Evolutionary conservation across 2,888 invertebrate species (phyloP).

Genomic region (Pecten maximus): DNA sequence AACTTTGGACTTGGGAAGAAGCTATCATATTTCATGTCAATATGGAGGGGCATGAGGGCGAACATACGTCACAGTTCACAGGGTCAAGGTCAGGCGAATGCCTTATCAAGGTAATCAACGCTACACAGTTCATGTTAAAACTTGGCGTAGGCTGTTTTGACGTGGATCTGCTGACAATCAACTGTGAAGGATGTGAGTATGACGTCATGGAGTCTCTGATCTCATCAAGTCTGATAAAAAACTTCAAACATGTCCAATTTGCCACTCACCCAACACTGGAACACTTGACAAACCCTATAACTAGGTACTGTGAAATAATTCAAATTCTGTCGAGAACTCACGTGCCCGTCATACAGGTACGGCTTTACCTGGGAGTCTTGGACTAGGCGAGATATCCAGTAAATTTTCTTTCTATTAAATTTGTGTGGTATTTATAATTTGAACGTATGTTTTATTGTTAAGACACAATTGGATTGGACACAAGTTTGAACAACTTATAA

Average conservation of each 20-base stretch:
- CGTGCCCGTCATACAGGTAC: constrained; percentile 60
- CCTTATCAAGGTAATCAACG: constrained; percentile 56
- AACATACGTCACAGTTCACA: constrained; percentile 57
- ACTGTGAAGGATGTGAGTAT: constrained; percentile 67
- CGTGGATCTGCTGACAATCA: constrained; percentile 61
- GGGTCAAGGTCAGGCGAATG: constrained; percentile 51
- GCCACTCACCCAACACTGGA: constrained; percentile 57
- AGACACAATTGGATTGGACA: no score
- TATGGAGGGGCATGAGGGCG: constrained; percentile 57
- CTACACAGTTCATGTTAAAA: constrained; percentile 58
- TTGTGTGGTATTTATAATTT: no score
- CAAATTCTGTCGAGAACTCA: constrained; percentile 60
- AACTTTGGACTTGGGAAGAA: constrained; percentile 61
- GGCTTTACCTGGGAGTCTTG: constrained; percentile 63
- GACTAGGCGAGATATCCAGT: constrained; percentile 53
- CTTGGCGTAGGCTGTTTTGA: constrained; percentile 60
- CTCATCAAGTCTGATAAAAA: constrained; percentile 54
- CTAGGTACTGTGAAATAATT: constrained; percentile 60
- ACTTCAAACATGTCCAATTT: constrained; percentile 63
- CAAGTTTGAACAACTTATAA: no score
- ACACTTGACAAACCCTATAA: constrained; percentile 49
- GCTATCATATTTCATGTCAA: constrained; percentile 58
- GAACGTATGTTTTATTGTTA: no score
- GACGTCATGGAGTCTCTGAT: constrained; percentile 59
- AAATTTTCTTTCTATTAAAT: no score